phyloP scores from a whole-genome alignment of 2,113 vertebrate species.

The Protomyctophum bolini region DNA sequence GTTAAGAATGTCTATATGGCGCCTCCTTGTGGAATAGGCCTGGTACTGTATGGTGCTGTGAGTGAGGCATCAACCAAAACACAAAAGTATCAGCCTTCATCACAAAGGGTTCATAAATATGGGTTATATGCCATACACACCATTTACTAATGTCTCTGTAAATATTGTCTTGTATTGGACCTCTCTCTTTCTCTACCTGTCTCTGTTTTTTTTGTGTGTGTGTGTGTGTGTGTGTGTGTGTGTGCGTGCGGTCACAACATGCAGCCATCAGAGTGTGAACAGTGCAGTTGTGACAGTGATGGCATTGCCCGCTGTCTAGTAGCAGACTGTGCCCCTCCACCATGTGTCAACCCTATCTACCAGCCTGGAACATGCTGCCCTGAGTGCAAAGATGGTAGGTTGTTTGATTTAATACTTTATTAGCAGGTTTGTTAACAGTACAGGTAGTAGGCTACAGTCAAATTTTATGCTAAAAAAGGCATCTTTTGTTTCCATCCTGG shows the following conservation, averaged over 20 bases:
- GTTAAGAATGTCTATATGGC: constrained; percentile 47
- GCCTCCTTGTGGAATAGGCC: constrained; percentile 55
- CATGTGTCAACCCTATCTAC: constrained; percentile 83
- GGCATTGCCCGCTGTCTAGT: constrained; percentile 84
- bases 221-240: constrained; percentile 6
- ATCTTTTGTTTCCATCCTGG: too few relatives aligned
- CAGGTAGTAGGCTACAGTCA: too few relatives aligned
- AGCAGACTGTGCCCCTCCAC: constrained; percentile 84
- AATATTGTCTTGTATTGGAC: too few relatives aligned
- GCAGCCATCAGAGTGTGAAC: constrained; percentile 84
- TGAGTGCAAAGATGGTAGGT: constrained; percentile 81
- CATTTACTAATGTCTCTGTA: too few relatives aligned
- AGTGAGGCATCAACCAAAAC: neutral
- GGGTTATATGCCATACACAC: too few relatives aligned
- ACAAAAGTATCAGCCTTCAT: neutral
- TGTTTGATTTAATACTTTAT: too few relatives aligned
- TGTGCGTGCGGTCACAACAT: constrained; percentile 22
- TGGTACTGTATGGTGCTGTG: neutral
- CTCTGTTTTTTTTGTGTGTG: constrained; percentile 4
- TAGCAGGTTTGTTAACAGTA: too few relatives aligned
- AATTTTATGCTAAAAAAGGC: too few relatives aligned
- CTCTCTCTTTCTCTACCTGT: neutral
- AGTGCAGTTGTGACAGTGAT: constrained; percentile 83
- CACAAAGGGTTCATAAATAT: too few relatives aligned
- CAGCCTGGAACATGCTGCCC: constrained; percentile 83